phyloP scores from a whole-genome alignment of 1,140 invertebrate genomes.

The Neodiprion fabricii region DNA sequence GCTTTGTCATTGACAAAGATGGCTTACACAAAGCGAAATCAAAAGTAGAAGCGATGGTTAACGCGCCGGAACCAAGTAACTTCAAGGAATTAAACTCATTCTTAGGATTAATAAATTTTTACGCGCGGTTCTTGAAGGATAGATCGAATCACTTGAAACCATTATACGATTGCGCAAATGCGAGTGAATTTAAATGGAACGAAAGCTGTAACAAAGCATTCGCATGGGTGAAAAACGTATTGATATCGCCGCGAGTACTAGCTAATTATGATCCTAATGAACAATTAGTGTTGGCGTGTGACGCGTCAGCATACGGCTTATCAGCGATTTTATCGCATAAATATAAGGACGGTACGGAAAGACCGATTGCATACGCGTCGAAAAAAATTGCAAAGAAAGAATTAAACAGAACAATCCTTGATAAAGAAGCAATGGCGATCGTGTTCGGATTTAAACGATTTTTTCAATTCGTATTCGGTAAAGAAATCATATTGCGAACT shows the following conservation, averaged over 20 bases:
- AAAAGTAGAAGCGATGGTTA: too few species aligned
- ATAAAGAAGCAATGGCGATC: neutral
- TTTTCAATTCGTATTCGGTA: slow-evolving; percentile 61
- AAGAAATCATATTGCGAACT: slow-evolving; percentile 41
- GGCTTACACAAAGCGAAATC: too few species aligned
- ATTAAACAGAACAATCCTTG: too few species aligned
- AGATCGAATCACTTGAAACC: slow-evolving; percentile 18
- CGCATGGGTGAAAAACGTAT: slow-evolving; percentile 25
- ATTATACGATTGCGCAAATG: slow-evolving; percentile 21
- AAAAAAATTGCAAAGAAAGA: too few species aligned
- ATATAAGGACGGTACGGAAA: neutral
- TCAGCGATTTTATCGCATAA: slow-evolving; percentile 45
- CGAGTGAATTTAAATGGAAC: slow-evolving; percentile 15
- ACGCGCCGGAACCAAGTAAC: neutral
- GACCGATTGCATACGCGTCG: too few species aligned
- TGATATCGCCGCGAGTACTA: slow-evolving; percentile 36
- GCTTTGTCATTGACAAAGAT: too few species aligned
- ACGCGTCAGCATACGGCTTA: slow-evolving; percentile 49
- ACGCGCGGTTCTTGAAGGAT: slow-evolving; percentile 23
- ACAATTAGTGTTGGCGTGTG: slow-evolving; percentile 43
- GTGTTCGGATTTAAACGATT: slow-evolving; percentile 56
- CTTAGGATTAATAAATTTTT: slow-evolving; percentile 14
- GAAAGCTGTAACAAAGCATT: slow-evolving; percentile 28
- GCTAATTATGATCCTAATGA: slow-evolving; percentile 39
- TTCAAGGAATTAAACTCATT: slow-evolving; percentile 14